These are phyloP conservation scores for Platichthys flesus DNA, from an alignment of 2,113 vertebrate genomes.

Conservation along the genomic window DNA sequence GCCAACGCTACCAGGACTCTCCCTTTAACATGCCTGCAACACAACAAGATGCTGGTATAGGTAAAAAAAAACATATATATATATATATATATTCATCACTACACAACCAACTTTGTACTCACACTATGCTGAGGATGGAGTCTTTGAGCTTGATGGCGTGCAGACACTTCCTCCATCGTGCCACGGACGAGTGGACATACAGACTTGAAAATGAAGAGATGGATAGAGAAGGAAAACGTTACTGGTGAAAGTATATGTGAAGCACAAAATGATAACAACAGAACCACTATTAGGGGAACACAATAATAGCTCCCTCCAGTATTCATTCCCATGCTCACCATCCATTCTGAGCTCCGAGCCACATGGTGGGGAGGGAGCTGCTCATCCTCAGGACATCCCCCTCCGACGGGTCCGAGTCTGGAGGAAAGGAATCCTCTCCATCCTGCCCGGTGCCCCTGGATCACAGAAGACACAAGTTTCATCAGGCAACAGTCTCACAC, in stretches of 20 bases:
- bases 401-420: constrained; percentile 81
- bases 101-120: constrained; percentile 63
- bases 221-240: neutral
- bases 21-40: constrained; percentile 93
- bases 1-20: constrained; percentile 95
- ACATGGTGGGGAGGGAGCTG: constrained; percentile 95
- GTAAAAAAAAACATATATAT: neutral
- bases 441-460: constrained; percentile 64
- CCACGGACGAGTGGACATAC: constrained; percentile 95
- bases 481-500: neutral
- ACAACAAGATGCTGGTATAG: neutral
- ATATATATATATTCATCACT: neutral
- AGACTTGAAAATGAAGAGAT: constrained; percentile 81
- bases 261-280: too few relatives aligned
- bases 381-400: constrained; percentile 78
- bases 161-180: constrained; percentile 97
- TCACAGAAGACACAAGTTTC: constrained; percentile 9
- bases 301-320: constrained; percentile 36
- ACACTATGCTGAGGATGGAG: constrained; percentile 97
- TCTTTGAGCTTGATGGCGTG: constrained; percentile 99
- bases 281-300: neutral
- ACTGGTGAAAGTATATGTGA: neutral
- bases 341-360: constrained; percentile 97
- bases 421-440: constrained; percentile 55
- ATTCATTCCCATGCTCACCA: constrained; percentile 82